Evolutionary conservation across 2,888 invertebrate genomes (phyloP).

Genomic region (Doris montereyensis): DNA sequence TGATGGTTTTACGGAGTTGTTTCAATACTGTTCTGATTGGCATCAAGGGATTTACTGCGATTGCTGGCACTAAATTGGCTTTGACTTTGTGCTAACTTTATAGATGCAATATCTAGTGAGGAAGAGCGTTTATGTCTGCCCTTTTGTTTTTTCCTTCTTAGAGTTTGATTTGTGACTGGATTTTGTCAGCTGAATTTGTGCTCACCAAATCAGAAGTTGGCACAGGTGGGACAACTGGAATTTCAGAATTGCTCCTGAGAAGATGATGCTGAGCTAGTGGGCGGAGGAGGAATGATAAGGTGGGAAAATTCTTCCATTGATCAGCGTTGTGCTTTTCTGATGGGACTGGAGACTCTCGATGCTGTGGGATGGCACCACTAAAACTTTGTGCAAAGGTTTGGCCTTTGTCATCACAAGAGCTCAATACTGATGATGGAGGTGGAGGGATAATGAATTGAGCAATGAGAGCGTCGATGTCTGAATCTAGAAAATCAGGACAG

Average conservation of each 20-base stretch:
- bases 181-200: too few species aligned
- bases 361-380: constrained; percentile 15
- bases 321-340: too few species aligned
- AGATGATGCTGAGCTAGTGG: constrained; percentile 50
- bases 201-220: constrained; percentile 25
- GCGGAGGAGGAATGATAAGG: constrained; percentile 65
- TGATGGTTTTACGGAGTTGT: neutral
- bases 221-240: constrained; percentile 60
- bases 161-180: too few species aligned
- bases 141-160: too few species aligned
- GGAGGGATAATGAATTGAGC: constrained; percentile 88
- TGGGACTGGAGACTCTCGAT: too few species aligned
- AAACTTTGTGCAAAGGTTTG: constrained; percentile 2
- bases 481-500: constrained; percentile 60
- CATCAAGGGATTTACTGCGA: constrained; percentile 42
- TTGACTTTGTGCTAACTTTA: constrained; percentile 43
- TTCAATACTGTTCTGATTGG: constrained; percentile 30
- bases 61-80: constrained; percentile 39
- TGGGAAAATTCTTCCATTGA: constrained; percentile 60
- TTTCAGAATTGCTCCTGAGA: constrained; percentile 49
- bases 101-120: constrained; percentile 49
- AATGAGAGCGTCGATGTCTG: constrained; percentile 85
- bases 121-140: constrained; percentile 49
- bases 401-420: neutral
- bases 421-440: constrained; percentile 74